Conservation (phyloP, 2,113 vertebrate genomes). For the Psilopsiagon aymara region DNA sequence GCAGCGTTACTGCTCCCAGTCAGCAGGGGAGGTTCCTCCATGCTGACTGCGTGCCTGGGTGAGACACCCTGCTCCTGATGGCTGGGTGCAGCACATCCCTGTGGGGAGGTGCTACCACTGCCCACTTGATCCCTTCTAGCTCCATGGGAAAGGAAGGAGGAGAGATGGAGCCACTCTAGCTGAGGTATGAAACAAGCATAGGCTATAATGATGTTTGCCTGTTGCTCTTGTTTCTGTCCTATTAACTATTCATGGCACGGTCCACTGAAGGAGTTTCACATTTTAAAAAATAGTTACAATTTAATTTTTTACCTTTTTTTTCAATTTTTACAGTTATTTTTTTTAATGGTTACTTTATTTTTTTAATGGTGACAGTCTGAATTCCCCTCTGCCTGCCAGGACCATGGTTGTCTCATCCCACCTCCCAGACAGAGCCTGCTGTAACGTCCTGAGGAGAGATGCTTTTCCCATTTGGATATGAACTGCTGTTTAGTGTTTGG, state of each 20-base stretch:
- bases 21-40: neutral
- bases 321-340: neutral
- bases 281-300: neutral
- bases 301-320: neutral
- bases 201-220: neutral
- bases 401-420: neutral
- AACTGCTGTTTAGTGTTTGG: neutral
- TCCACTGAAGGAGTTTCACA: neutral
- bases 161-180: rapidly evolving
- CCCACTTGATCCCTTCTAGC: neutral
- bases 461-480: neutral
- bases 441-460: neutral
- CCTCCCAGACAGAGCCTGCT: neutral
- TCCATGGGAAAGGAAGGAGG: neutral
- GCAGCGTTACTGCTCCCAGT: neutral
- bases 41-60: rapidly evolving
- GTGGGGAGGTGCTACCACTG: neutral
- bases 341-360: neutral
- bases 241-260: neutral
- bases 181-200: neutral
- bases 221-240: neutral
- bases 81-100: rapidly evolving
- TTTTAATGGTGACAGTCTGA: neutral
- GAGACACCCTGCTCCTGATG: rapidly evolving
- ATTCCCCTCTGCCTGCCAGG: neutral